Conservation (phyloP, 2,113 vertebrate species). For the Felis chaus region DNA sequence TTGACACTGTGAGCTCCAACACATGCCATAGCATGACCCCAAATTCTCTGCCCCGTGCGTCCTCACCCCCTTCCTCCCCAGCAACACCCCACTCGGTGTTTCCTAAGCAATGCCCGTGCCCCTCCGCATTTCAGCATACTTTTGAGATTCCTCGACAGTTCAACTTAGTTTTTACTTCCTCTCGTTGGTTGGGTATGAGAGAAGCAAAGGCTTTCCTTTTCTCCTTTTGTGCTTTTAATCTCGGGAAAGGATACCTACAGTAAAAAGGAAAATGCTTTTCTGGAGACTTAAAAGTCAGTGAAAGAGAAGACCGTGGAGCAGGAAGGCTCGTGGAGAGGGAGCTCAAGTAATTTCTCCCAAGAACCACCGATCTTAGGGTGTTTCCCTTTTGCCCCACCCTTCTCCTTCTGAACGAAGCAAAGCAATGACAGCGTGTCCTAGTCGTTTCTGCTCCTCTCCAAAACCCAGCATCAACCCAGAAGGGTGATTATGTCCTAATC, state of each 20-base stretch:
- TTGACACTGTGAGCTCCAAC: neutral
- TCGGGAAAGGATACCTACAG: slow-evolving; percentile 66
- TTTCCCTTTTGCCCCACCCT: neutral
- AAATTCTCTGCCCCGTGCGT: rapidly evolving
- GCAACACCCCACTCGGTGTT: neutral
- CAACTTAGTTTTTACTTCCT: neutral
- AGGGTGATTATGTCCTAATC: neutral
- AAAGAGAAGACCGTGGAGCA: slow-evolving; percentile 34
- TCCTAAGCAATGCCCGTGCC: neutral
- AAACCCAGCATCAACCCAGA: neutral
- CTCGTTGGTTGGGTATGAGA: neutral
- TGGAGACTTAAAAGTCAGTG: slow-evolving; percentile 58
- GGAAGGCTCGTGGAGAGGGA: neutral
- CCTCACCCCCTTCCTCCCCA: neutral
- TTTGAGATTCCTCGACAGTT: neutral
- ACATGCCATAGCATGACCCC: neutral
- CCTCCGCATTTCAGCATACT: neutral
- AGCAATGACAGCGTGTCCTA: neutral
- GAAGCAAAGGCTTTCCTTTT: neutral
- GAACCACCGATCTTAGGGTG: rapidly evolving
- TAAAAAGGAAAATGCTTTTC: slow-evolving; percentile 70
- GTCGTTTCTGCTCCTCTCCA: slow-evolving; percentile 38
- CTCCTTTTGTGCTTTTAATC: slow-evolving; percentile 10
- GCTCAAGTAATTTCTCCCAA: neutral
- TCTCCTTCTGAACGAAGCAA: neutral